Evolutionary conservation across 2,888 invertebrate genomes (phyloP).

Genomic region (Drosophila lacicola): DNA sequence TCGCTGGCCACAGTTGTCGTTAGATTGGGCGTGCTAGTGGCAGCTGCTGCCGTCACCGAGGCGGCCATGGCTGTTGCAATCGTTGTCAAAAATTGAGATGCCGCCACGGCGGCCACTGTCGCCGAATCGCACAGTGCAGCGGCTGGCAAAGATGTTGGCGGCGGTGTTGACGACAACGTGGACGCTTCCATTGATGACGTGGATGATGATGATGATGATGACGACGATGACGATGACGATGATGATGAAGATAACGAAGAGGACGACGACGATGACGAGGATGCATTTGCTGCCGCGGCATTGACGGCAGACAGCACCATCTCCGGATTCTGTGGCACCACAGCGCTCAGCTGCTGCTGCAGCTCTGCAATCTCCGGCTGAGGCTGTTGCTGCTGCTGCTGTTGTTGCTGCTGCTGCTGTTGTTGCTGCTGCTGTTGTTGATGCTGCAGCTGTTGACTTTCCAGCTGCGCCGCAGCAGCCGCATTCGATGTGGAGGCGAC

Average conservation of each 20-base stretch:
- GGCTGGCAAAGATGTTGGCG: conserved; percentile 37
- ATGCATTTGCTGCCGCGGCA: conserved; percentile 63
- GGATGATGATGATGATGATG: conserved; percentile 62
- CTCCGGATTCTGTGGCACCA: conserved; percentile 77
- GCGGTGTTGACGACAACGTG: conserved; percentile 59
- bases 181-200: conserved; percentile 68
- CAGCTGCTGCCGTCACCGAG: conserved; percentile 81
- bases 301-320: conserved; percentile 82
- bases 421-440: conserved; percentile 10
- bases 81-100: conserved; percentile 82
- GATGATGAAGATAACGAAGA: conserved; percentile 41
- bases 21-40: conserved; percentile 48
- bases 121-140: conserved; percentile 71
- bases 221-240: conserved; percentile 61
- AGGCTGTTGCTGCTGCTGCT: conserved; percentile 40
- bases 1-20: conserved; percentile 58
- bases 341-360: conserved; percentile 76
- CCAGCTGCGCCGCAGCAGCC: conserved; percentile 67
- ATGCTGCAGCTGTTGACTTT: conserved; percentile 60
- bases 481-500: conserved; percentile 78
- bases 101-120: conserved; percentile 79
- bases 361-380: conserved; percentile 76
- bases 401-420: conserved; percentile 41
- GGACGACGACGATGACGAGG: conserved; percentile 61
- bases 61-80: conserved; percentile 77